These are phyloP conservation scores for Parauchenoglanis punctatus DNA, from an alignment of 2,797 vertebrate species.

Conservation along the genomic window DNA sequence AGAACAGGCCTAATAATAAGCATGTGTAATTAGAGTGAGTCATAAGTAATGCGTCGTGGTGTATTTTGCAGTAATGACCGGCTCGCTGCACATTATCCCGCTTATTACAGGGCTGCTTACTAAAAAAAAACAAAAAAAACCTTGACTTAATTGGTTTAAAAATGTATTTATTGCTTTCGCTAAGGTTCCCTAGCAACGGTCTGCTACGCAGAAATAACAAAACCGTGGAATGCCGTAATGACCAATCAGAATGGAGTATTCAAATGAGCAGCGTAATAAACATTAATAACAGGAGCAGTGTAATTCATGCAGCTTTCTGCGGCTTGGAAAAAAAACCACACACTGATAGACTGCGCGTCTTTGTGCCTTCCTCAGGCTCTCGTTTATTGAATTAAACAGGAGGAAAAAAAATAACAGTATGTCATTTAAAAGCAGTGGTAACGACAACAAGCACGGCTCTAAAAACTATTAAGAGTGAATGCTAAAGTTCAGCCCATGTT, in stretches of 20 bases:
- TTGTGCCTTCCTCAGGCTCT: conserved; percentile 49
- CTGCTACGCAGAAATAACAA: too few species aligned
- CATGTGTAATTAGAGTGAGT: not conserved
- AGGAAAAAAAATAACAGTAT: not conserved
- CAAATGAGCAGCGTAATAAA: not conserved
- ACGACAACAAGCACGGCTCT: conserved; percentile 46
- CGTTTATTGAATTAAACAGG: conserved; percentile 71
- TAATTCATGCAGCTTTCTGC: conserved; percentile 19
- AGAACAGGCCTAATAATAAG: not conserved
- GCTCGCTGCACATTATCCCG: too few species aligned
- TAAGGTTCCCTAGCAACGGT: too few species aligned
- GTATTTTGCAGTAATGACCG: too few species aligned
- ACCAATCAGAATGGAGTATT: too few species aligned
- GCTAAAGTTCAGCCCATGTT: conserved; percentile 9
- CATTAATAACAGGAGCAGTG: not conserved
- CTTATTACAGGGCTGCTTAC: too few species aligned
- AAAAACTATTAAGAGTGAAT: conserved; percentile 12
- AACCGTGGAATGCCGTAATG: too few species aligned
- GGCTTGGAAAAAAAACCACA: conserved; percentile 41
- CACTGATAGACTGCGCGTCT: conserved; percentile 25
- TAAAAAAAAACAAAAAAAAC: too few species aligned
- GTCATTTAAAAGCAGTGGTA: conserved; percentile 43
- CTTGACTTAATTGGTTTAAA: too few species aligned
- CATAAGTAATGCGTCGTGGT: too few species aligned
- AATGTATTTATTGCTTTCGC: too few species aligned